Evolutionary conservation across 2,888 invertebrate genomes (phyloP), one percentile per base, ranked within the genome.

Genomic region (Mesochorus sp.): DNA sequence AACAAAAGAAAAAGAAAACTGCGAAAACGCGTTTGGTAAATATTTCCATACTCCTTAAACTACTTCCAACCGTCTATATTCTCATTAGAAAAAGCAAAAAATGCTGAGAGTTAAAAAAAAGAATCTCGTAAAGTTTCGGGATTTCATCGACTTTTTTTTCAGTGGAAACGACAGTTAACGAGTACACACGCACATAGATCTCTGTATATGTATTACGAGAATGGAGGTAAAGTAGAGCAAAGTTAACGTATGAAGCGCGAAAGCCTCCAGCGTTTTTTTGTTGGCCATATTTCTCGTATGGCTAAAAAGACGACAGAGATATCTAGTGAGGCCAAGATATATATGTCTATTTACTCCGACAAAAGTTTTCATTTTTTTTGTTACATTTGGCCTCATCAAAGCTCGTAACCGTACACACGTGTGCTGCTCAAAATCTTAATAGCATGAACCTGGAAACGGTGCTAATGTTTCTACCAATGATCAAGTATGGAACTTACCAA

Each of bases 361-460:
- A 79, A 83, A 86, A 85, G 83, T 86, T 85, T 79, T 82, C 80
- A 82, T 85, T 83, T 85, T 84, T 83, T 51, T 59, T 37, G 19
- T 55, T 55, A 39, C 53, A 1, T 24, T 39, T 17, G 10, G 5
- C 14, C 28, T 24, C 21, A 10, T 19, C 21, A 24, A 19, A 44
- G 17, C 44, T 19, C 14, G 26, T 19, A 31, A 47, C 8, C 44
- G 12, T 62, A 19, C 19, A 28, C 6, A 14, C 6, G 8, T 26
- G 3, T 8, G 5, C 2, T 8, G 42, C 39, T 47, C 19, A 5
- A 62, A 62, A 62, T 19, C 62, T 62, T 31, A 49, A 21, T 37
- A 10, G 31, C 37, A 28, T 24, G n/a, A 49, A 59, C 47, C 47
- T 47, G 31, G 19, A 67, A 19, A 31, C 21, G 44, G 42, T 42